Conservation (phyloP, 2,113 vertebrate genomes). For the Perca flavescens region DNA sequence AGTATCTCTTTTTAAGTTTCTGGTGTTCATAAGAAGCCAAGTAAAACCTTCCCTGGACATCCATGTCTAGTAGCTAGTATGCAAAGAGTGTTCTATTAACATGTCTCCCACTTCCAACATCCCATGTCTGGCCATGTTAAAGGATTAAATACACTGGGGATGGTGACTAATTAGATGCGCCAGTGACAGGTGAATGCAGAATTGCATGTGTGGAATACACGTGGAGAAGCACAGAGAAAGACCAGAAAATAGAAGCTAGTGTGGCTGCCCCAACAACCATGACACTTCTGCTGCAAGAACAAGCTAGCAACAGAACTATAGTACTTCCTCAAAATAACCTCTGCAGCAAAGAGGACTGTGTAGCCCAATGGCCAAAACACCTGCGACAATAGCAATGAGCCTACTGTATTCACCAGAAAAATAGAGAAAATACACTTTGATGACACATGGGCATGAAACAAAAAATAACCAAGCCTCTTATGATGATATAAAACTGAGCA, state of each 20-base stretch:
- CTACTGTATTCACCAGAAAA: neutral
- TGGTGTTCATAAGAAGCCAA: neutral
- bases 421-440: neutral
- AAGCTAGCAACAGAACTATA: slow-evolving; percentile 14
- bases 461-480: too few species aligned
- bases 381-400: neutral
- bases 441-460: neutral
- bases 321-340: slow-evolving; percentile 18
- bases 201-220: slow-evolving; percentile 29
- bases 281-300: slow-evolving; percentile 31
- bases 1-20: neutral
- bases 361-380: neutral
- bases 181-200: slow-evolving; percentile 54
- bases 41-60: slow-evolving; percentile 7
- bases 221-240: neutral
- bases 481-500: too few species aligned
- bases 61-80: neutral
- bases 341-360: neutral
- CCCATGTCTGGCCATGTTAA: slow-evolving; percentile 39
- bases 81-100: slow-evolving; percentile 19
- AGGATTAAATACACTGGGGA: slow-evolving; percentile 41
- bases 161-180: slow-evolving; percentile 50
- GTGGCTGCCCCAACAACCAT: slow-evolving; percentile 18
- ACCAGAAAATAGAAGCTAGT: slow-evolving; percentile 42
- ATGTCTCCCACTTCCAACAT: slow-evolving; percentile 34